Conservation (phyloP, 2,113 vertebrate genomes). For the Mirounga angustirostris region DNA sequence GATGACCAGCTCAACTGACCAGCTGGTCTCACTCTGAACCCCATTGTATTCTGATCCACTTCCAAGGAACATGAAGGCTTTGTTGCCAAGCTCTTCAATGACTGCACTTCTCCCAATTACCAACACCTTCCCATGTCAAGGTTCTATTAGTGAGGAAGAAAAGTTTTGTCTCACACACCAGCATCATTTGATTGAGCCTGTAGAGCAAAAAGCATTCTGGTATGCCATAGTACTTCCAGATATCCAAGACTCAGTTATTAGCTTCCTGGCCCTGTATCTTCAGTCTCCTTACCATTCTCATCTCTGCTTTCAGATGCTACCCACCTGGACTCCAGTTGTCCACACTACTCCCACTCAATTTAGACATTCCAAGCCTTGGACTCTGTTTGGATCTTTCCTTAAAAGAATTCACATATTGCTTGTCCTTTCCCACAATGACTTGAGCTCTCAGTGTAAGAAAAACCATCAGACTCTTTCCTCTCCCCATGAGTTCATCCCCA, state of each 20-base stretch:
- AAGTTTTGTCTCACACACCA: background rate
- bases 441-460: background rate
- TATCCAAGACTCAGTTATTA: background rate
- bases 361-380: background rate
- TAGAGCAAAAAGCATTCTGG: background rate
- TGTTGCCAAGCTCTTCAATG: background rate
- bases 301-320: background rate
- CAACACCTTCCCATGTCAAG: background rate
- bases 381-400: background rate
- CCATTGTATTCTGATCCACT: background rate
- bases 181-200: background rate
- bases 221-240: background rate
- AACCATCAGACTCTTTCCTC: background rate
- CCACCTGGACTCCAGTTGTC: background rate
- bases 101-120: background rate
- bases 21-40: background rate
- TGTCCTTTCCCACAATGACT: background rate
- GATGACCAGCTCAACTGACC: background rate
- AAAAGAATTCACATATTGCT: background rate
- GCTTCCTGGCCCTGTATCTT: background rate
- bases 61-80: background rate
- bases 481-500: background rate
- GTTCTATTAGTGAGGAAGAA: constrained; percentile 1
- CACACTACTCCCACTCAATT: background rate
- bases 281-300: background rate